Conservation (phyloP, 1,140 invertebrate species). For the Apis dorsata region DNA sequence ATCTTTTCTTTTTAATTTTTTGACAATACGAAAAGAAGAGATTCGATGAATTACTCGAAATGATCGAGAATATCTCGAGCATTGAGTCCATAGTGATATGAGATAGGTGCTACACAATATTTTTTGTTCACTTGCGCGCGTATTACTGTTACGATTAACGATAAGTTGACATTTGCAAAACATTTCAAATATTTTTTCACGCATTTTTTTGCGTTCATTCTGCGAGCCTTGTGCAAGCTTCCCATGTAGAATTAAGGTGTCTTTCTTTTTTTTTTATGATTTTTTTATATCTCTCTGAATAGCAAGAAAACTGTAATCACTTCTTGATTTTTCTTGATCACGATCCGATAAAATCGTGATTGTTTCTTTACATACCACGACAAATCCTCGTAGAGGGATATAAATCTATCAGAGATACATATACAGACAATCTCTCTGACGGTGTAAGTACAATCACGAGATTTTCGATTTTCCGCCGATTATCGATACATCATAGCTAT, state of each 20-base stretch:
- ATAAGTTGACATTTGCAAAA: not conserved
- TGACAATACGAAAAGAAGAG: not conserved
- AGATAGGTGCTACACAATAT: conserved; percentile 71
- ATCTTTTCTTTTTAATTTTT: not conserved
- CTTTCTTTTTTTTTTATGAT: conserved; percentile 4
- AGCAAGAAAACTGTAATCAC: not conserved
- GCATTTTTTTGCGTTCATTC: not conserved
- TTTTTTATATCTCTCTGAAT: not conserved
- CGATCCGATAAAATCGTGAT: not conserved
- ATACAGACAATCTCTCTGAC: not conserved
- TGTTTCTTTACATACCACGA: not conserved
- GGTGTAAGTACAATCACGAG: not conserved
- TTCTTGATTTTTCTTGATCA: not conserved
- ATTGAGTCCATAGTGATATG: conserved; percentile 59
- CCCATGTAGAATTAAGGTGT: conserved; percentile 1
- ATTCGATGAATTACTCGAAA: conserved; percentile 9
- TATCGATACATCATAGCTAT: not conserved
- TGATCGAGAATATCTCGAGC: not conserved
- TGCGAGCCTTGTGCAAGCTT: not conserved
- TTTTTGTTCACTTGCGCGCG: conserved; percentile 21
- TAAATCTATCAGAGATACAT: not conserved
- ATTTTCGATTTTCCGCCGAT: not conserved
- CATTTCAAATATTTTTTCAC: not conserved
- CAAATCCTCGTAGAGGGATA: not conserved
- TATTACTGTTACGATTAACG: conserved; percentile 40